Base-by-base conservation (phyloP, 2,888 invertebrate genomes). In the Acleris emargana region DNA sequence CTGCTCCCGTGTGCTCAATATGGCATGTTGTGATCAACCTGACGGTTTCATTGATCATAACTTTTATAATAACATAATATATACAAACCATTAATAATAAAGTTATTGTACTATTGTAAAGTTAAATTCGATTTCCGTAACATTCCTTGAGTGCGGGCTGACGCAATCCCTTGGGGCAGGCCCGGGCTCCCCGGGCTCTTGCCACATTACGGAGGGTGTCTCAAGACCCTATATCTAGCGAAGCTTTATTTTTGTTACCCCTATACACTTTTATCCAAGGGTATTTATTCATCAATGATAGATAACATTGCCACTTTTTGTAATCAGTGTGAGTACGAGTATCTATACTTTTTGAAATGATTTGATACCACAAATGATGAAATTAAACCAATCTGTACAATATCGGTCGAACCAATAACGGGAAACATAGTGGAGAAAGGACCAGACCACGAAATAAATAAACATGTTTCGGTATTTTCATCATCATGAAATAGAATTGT, bases 121-220 rank as follows among this genome's bases (percentile, higher is more conserved):
- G 45, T 17, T 17, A 17, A 45, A 38, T 38, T 70, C 55, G 58
- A 63, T 58, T 42, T 51, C 45, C 38, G 13, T 42, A 43, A 62
- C 18, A 59, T 64, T 45, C 67, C 55, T 58, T 20, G 43, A 68
- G 68, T 61, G 54, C 60, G 64, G 50, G 66, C 60, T 62, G 60
- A 58, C 67, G 64, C 67, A 60, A 51, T 55, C 66, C 66, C 70
- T 71, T 72, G 69, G 72, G 73, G 72, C 66, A 70, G 68, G 60
- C 66, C 64, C 58, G 58, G 53, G 38, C 38, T 51, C 58, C 61
- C 54, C 62, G 62, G 45, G 59, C 67, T 64, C 64, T 60, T 64
- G 60, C 49, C 52, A 32, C 42, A 17, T 22, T 18, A 11, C 38
- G 18, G 67, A 64, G 67, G 64, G 67, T 58, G 54, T 55, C 59